Evolutionary conservation across 2,113 vertebrate genomes (phyloP), one percentile per base, ranked within the genome.

Genomic region (Hippoglossus stenolepis): DNA sequence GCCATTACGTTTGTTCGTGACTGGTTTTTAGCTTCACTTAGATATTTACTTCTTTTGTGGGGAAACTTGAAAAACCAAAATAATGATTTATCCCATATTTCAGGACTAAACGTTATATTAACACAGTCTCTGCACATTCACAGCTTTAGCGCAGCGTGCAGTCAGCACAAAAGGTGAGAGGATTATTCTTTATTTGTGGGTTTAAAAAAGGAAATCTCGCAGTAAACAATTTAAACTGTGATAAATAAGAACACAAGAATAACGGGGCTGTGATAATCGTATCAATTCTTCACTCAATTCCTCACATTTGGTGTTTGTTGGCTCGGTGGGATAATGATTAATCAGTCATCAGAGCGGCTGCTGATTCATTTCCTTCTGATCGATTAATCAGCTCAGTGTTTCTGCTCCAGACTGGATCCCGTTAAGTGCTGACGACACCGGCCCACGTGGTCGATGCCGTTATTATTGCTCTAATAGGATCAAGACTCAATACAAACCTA

Each of bases 381-480:
- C 24, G 4, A 65, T 73, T 61, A 49, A 66, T 66, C 45, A n/a
- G 9, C 38, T 68, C 24, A 28, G 53, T 65, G 3, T 15, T 49
- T 49, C 45, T 6, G 17, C 45, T 21, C 47, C 40, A 24, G 31
- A 54, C 64, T 45, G 61, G 13, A 71, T 28, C 17, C 47, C 12
- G 20, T 17, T 21, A 17, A 24, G 24, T 24, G 24, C 24, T 24
- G 24, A 45, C 72, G 43, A 60, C 58, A 51, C 45, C 5, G 12
- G 40, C 54, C 75, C 40, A 23, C 64, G 54, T 45, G 43, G 58
- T 67, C 70, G 79, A 81, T 80, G 60, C 49, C 65, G 31, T 86
- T 75, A 75, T 74, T 73, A 75, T 72, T 78, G 58, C 53, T 77
- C 60, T 86, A 84, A 71, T 56, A 64, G 47, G 60, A 77, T 80